These are phyloP conservation scores for Cryptocephalus moraei DNA, from an alignment of 2,888 invertebrate genomes.

Conservation along the genomic window DNA sequence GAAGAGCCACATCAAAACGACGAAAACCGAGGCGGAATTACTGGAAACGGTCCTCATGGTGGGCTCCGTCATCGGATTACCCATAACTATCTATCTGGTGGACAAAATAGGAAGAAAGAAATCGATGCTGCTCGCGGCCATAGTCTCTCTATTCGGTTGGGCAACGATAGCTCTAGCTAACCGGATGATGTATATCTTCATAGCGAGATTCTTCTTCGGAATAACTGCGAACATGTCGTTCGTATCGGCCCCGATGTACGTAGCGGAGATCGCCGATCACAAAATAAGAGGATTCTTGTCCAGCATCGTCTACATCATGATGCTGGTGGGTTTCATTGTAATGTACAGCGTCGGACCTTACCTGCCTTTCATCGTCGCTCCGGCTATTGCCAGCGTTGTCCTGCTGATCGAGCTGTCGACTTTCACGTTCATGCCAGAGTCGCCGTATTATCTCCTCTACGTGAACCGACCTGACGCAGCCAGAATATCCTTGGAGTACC, in stretches of 20 bases:
- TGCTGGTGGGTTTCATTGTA: slow-evolving; percentile 31
- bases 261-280: slow-evolving; percentile 35
- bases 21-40: slow-evolving; percentile 21
- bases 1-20: slow-evolving; percentile 28
- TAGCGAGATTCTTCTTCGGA: slow-evolving; percentile 27
- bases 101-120: slow-evolving; percentile 30
- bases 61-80: slow-evolving; percentile 27
- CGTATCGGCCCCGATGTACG: slow-evolving; percentile 35
- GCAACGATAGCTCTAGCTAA: slow-evolving; percentile 28
- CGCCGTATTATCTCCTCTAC: slow-evolving; percentile 30
- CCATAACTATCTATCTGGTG: slow-evolving; percentile 29
- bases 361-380: slow-evolving; percentile 28
- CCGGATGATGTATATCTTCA: slow-evolving; percentile 28
- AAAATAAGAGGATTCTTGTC: slow-evolving; percentile 33
- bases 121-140: slow-evolving; percentile 31
- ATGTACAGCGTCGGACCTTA: slow-evolving; percentile 29
- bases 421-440: slow-evolving; percentile 34
- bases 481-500: slow-evolving; percentile 23
- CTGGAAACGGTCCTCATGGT: slow-evolving; percentile 25
- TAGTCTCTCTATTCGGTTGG: slow-evolving; percentile 30
- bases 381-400: slow-evolving; percentile 28
- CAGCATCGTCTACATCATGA: slow-evolving; percentile 33
- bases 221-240: slow-evolving; percentile 32
- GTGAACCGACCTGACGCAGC: slow-evolving; percentile 28
- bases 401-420: slow-evolving; percentile 26